These are phyloP conservation scores for Stratiomys singularior DNA, from an alignment of 2,888 invertebrate genomes.

Conservation along the genomic window DNA sequence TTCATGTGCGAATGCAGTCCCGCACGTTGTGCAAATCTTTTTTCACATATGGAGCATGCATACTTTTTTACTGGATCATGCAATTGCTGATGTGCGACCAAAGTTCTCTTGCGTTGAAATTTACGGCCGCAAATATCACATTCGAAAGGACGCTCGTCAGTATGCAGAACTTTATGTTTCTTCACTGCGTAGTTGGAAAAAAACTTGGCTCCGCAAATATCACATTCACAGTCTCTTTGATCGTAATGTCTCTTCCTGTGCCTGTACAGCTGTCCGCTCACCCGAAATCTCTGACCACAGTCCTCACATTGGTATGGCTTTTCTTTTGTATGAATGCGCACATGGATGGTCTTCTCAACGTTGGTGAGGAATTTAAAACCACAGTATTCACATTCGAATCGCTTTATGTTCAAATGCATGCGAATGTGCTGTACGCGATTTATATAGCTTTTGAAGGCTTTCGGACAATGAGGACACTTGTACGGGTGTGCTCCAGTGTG, in stretches of 20 bases:
- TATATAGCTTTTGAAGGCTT: neutral
- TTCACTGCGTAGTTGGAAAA: neutral
- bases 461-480: conserved; percentile 27
- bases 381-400: neutral
- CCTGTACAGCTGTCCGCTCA: neutral
- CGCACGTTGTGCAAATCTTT: conserved; percentile 51
- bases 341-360: neutral
- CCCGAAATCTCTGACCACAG: neutral
- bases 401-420: neutral
- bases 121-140: neutral
- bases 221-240: neutral
- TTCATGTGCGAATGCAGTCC: conserved; percentile 23
- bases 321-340: neutral
- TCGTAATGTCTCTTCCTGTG: neutral
- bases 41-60: conserved; percentile 52
- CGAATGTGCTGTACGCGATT: conserved; percentile 8
- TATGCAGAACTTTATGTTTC: neutral
- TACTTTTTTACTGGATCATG: neutral
- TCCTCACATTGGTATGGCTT: conserved; percentile 36
- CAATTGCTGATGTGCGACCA: neutral
- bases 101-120: neutral
- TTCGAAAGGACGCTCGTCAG: neutral
- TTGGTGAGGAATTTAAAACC: neutral
- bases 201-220: neutral
- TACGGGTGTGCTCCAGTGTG: conserved; percentile 26